Conservation (phyloP, 2,113 vertebrate species). For the human (Homo sapiens) region DNA sequence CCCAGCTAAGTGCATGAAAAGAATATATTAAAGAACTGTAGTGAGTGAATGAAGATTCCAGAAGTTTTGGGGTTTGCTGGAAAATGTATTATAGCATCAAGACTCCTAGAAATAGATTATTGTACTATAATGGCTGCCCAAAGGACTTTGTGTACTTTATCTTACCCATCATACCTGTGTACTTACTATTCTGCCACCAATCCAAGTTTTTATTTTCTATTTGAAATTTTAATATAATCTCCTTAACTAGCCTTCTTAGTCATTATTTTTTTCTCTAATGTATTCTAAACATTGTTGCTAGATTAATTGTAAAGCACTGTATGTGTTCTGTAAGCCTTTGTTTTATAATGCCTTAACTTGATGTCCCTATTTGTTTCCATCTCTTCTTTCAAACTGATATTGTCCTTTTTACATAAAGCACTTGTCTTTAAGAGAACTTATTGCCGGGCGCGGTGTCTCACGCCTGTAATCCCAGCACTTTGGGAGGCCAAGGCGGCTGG, state of each 20-base stretch:
- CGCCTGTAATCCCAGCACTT: no score
- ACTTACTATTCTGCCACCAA: not conserved
- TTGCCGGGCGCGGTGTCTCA: no score
- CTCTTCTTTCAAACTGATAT: not conserved
- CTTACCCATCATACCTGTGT: not conserved
- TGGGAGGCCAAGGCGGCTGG: no score
- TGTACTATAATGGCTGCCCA: not conserved
- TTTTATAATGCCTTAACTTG: not conserved
- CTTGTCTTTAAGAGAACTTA: not conserved
- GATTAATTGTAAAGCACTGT: not conserved
- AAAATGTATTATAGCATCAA: not conserved
- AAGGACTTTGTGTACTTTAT: not conserved
- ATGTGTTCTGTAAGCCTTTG: not conserved
- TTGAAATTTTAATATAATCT: slow-evolving; percentile 39
- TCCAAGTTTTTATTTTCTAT: not conserved
- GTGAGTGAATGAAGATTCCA: not conserved
- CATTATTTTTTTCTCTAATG: not conserved
- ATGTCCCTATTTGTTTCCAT: not conserved
- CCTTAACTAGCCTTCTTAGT: not conserved
- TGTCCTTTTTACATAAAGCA: not conserved
- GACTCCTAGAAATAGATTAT: not conserved
- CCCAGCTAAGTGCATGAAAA: not conserved
- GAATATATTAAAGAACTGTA: not conserved
- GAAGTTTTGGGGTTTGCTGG: not conserved
- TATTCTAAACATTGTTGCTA: not conserved